A percentile compares a stretch with the other conserved stretches of the same genome.
Conservation (phyloP, 2,797 vertebrate genomes). For the Sebastes nivosus region DNA sequence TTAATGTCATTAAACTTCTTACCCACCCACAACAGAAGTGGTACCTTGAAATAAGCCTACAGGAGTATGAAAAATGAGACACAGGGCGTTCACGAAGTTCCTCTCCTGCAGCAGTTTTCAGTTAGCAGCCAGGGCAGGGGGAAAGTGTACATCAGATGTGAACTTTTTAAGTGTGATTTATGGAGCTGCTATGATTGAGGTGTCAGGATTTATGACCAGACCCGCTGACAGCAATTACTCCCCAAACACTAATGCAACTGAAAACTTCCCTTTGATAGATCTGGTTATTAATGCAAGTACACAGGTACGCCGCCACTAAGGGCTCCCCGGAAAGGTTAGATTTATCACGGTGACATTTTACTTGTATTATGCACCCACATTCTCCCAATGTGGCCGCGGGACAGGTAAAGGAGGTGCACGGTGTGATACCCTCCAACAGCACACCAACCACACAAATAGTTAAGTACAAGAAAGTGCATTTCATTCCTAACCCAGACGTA, state of each 20-base stretch:
- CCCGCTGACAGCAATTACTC: conserved; percentile 82
- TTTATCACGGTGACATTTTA: conserved; percentile 85
- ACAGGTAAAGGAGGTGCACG: conserved; percentile 2
- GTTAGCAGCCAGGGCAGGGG: conserved; percentile 19
- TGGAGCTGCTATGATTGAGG: conserved; percentile 73
- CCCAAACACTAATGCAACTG: conserved; percentile 74
- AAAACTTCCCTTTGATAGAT: conserved; percentile 80
- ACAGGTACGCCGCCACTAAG: conserved; percentile 76
- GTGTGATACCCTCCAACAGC: conserved; percentile 27
- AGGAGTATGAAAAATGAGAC: conserved; percentile 40
- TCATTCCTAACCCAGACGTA: neutral
- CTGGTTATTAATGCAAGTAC: conserved; percentile 84
- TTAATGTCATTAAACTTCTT: conserved; percentile 37
- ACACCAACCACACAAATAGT: conserved; percentile 3
- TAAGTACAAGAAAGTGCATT: neutral
- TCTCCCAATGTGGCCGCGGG: conserved; percentile 54
- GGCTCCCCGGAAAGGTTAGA: conserved; percentile 79
- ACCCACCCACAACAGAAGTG: conserved; percentile 1
- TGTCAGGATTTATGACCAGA: conserved; percentile 77
- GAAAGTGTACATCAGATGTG: conserved; percentile 49
- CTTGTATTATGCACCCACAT: conserved; percentile 70
- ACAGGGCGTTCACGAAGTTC: conserved; percentile 26
- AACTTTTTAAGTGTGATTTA: conserved; percentile 82
- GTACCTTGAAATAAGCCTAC: conserved; percentile 1
- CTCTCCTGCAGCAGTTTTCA: conserved; percentile 27